Base-by-base conservation (phyloP, 1,140 invertebrate genomes). In the Drosophila nebulosa region DNA sequence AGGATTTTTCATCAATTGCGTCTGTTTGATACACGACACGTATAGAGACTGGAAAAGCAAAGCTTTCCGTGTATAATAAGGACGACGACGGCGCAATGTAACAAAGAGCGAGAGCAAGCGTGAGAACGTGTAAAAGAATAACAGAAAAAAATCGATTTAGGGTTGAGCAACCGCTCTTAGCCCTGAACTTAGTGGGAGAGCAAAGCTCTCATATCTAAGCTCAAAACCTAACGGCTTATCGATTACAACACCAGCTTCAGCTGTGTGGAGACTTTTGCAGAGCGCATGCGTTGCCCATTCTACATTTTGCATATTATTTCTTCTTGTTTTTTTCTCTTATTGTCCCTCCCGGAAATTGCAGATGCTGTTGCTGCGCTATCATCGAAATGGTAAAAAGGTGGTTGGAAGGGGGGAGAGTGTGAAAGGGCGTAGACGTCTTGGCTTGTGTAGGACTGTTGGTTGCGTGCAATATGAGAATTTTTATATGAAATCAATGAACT, bases 161-260 rank as follows among this genome's bases (percentile, higher is more conserved):
- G 66, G 81, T 85, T 86, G 81, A 86, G 78, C 78, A 78, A 81
- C 81, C 81, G 74, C 69, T 67, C 66, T 86, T 86, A 85, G 81
- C 81, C 81, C 69, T 85, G 81, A 85, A 85, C 81, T 74, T 66
- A 64, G 39, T 52, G 39, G 32, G 26, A 46, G 60, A 27, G 59
- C 61, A 84, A 84, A 86, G 81, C 74, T 78, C 36, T 32, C 30
- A 32, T 32, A 57, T 32, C 0, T 57, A 71, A 56, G 68, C 57
- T 61, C 42, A 77, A 65, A 83, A 71, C 64, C 16, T 73, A 51
- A 35, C 53, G 50, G 60, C 32, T 32, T 69, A 85, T 85, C 78
- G 78, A 85, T 86, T 86, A 59, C 65, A 56, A 39, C 39, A 62
- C 26, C 65, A 30, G 42, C 27, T 74, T 74, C 83, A 88, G 81